A percentile compares a stretch with the other conserved stretches of the same genome.
Conservation (phyloP, 2,797 vertebrate species). For the Chrysocyon brachyurus region DNA sequence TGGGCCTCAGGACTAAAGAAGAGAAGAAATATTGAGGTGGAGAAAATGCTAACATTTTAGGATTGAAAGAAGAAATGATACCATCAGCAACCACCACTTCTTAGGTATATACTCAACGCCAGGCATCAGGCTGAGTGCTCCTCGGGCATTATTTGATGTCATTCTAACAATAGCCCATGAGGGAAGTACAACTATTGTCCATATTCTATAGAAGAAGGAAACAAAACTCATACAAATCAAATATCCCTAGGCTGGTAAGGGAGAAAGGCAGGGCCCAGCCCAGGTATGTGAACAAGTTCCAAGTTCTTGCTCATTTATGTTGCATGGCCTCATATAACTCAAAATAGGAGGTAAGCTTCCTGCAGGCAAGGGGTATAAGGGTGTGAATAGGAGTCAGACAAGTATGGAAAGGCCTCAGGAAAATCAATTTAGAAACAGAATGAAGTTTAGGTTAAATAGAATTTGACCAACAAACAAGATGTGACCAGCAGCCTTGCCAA, state of each 20-base stretch:
- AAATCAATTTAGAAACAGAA: not conserved
- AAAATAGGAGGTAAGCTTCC: not conserved
- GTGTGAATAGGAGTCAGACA: not conserved
- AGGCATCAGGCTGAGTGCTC: not conserved
- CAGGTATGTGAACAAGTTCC: not conserved
- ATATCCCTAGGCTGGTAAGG: not conserved
- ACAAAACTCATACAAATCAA: slow-evolving; percentile 1
- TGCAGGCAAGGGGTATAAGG: not conserved
- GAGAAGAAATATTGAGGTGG: not conserved
- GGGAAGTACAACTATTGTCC: not conserved
- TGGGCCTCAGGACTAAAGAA: not conserved
- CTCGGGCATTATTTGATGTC: not conserved
- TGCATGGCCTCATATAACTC: not conserved
- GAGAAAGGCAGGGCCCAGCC: not conserved
- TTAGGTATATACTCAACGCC: not conserved
- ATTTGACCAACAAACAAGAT: not conserved
- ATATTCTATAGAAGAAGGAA: slow-evolving; percentile 20
- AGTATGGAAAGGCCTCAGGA: not conserved
- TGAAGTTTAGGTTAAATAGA: not conserved
- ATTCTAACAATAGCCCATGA: not conserved
- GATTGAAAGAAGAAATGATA: not conserved
- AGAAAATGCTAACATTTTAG: slow-evolving; percentile 25
- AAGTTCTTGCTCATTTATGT: not conserved
- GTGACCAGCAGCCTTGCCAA: not conserved
- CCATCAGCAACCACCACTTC: not conserved